Evolutionary conservation across 2,888 invertebrate species (phyloP), one percentile per base, ranked within the genome.

Genomic region (Tupiocoris notatus): DNA sequence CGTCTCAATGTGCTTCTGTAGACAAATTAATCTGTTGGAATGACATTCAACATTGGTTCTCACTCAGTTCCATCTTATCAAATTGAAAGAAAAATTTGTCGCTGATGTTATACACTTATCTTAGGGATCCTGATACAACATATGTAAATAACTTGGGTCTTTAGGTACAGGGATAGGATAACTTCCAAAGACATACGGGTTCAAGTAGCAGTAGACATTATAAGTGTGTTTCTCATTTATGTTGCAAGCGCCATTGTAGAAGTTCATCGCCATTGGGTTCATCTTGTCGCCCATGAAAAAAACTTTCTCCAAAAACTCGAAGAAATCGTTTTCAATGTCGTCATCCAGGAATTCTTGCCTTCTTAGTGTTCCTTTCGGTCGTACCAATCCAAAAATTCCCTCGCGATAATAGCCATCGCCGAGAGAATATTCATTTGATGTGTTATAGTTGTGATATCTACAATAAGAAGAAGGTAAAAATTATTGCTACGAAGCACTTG

Each of bases 171-270:
- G 59, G 6, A 68, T 58, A 16, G 57, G 68, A 57, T 23, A 68
- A 58, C 68, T 68, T n/a, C 68, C 68, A n/a, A 68, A 68, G 1
- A 68, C 68, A 23, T 68, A 68, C 58, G 56, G 23, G 68, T 58
- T 68, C 22, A 68, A 58, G 39, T 68, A 68, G 59, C 68, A 68
- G 68, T 58, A 68, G 3, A 68, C 23, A n/a, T n/a, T n/a, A 7
- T 16, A 22, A n/a, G 22, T 21, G 23, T 57, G 57, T 12, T 22
- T 56, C 1, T 58, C 6, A n/a, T 18, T 18, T 9, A 17, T 0
- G 22, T n/a, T 16, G 59, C 68, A 68, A 22, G 20, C 23, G 1
- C 23, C 6, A 0, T 20, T 18, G 68, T 68, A 68, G 58, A 68
- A 68, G 6, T n/a, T 17, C n/a, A 57, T 57, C n/a, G 24, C n/a